Base-by-base conservation (phyloP, 2,113 vertebrate genomes). In the Thymallus thymallus region DNA sequence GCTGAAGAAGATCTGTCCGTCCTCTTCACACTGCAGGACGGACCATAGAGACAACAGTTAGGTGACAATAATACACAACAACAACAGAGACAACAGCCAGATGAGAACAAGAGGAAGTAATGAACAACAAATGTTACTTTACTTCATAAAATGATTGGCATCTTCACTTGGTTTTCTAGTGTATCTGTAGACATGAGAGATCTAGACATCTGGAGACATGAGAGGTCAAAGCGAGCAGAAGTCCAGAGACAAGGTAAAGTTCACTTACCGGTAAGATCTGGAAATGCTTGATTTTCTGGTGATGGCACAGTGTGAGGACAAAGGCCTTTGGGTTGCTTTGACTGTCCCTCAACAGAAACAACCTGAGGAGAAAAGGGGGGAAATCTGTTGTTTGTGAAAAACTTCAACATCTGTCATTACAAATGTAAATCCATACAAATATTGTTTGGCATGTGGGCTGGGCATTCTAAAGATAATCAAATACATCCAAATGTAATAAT, bases 241-340 rank as follows among this genome's bases (percentile, higher is more conserved):
- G 35, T 9, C 9, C 35, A 41, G 35, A 41, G 35, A 9, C 35
- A 41, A 41, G 35, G 9, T 41, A 13, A 64, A 26, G 62, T 6
- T 16, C 16, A 6, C 97, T 96, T 84, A 99, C 98, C 81, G 96
- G 97, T 68, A 99, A 87, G 80, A 99, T 99, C 91, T 99, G 98
- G 93, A 99, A 99, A 91, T 99, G 98, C 83, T 97, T 98, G 84
- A 99, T 98, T 91, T 99, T 99, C 93, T 99, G 97, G 90, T 99
- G 97, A 89, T 99, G 96, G 92, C 96, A 98, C 90, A 99, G 90
- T 0, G 98, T 98, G 85, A 99, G 97, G 80, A 99, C 97, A 78
- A 98, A 99, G 0, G 98, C 95, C 93, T 97, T 99, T 88, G 97
- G 97, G 84, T 98, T 99, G 85, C 98, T 99, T 92, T 98, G 98